Base-by-base conservation (phyloP, 2,113 vertebrate genomes). In the Acanthisitta chloris region DNA sequence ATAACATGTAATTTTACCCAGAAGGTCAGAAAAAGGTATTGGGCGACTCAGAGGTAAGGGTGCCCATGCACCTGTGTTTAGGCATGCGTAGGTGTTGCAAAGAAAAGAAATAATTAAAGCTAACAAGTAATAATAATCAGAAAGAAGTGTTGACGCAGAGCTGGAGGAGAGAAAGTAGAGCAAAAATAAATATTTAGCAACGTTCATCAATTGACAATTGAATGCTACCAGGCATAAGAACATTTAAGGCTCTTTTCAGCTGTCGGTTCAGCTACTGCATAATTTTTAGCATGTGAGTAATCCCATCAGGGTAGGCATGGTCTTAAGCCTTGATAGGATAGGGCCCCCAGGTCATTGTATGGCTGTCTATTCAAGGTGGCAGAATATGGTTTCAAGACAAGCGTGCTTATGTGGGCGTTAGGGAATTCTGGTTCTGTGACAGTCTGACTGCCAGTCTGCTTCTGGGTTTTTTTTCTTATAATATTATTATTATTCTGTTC, bases 191-290 rank as follows among this genome's bases (percentile, higher is more conserved):
- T 67, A 91, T 81, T 93, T 91, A 92, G 91, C 26, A 55, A 45
- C 1, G 0, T 90, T 93, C 82, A 66, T 83, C 64, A 78, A 48
- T 78, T 93, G 94, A 73, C 88, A 83, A 46, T 46, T 85, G 72
- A 92, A 71, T 36, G 51, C 76, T 74, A 83, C 55, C 80, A 94
- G 71, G 64, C 95, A 58, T 96, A 94, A 97, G 93, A 92, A 88
- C 81, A 86, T 96, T 94, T 96, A 94, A 96, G 49, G 61, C 76
- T 96, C 92, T 96, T 96, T 95, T 95, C 80, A 78, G 82, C 92
- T 97, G 91, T 94, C 92, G 51, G 73, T 93, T 96, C 51, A 94
- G 86, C 86, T 89, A 54, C 78, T 78, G 95, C 72, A 54, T 95
- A 86, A 90, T 92, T 92, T 96, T 89, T 72, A 88, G 82, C 65